Percentiles rank a stretch among this genome's conserved stretches.
phyloP scores from a whole-genome alignment of 2,888 invertebrate genomes.

The Xestia ashworthii region DNA sequence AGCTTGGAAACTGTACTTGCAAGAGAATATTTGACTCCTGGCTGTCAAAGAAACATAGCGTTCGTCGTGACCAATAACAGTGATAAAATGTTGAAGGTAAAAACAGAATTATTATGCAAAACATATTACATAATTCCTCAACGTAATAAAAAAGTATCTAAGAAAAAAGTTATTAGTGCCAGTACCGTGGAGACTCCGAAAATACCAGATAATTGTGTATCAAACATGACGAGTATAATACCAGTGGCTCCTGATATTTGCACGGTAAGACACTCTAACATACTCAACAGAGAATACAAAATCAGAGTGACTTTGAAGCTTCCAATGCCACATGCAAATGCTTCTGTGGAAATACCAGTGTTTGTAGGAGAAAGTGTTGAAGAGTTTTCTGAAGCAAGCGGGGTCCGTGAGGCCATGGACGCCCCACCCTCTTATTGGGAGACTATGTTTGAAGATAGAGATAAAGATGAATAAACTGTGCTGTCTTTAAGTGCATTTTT shows the following conservation, averaged over 20 bases:
- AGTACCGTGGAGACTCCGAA: conserved; percentile 32
- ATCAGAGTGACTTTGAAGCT: conserved; percentile 45
- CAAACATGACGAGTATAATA: conserved; percentile 22
- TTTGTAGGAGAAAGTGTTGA: conserved; percentile 38
- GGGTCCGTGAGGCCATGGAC: background rate
- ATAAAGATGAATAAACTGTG: background rate
- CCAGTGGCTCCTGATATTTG: background rate
- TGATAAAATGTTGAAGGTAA: conserved; percentile 16
- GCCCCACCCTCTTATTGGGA: conserved; percentile 17
- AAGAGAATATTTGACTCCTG: conserved; percentile 22
- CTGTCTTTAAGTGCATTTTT: background rate
- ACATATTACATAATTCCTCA: conserved; percentile 6
- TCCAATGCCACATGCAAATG: conserved; percentile 45
- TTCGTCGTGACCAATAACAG: conserved; percentile 33
- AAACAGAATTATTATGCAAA: conserved; percentile 26
- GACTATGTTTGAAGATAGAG: conserved; percentile 18
- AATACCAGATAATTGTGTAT: conserved; percentile 10
- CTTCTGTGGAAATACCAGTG: conserved; percentile 39
- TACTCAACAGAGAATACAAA: conserved; percentile 41
- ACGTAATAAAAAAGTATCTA: background rate
- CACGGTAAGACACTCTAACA: conserved; percentile 43
- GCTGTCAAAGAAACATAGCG: conserved; percentile 7
- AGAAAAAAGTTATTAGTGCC: conserved; percentile 9
- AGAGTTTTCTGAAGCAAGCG: background rate
- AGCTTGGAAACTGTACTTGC: conserved; percentile 37